phyloP scores from a whole-genome alignment of 2,797 vertebrate species.

The Podargus strigoides region DNA sequence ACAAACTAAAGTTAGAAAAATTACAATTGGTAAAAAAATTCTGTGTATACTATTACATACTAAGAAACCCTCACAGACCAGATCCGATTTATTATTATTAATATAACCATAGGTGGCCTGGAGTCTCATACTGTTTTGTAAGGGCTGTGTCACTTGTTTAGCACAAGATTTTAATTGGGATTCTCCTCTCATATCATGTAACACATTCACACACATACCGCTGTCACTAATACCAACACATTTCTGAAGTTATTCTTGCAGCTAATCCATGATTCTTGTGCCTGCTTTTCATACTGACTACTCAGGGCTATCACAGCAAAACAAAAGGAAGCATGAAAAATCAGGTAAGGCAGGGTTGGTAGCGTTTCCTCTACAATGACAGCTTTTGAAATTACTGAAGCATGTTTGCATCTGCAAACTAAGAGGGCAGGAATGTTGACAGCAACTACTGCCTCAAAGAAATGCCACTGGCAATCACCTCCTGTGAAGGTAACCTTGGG shows the following conservation, averaged over 20 bases:
- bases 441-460: background rate
- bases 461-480: background rate
- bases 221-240: constrained; percentile 39
- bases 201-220: constrained; percentile 25
- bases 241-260: constrained; percentile 45
- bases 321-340: background rate
- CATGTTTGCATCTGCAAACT: background rate
- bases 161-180: constrained; percentile 68
- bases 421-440: background rate
- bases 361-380: background rate
- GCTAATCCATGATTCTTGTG: constrained; percentile 42
- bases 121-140: constrained; percentile 59
- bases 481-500: background rate
- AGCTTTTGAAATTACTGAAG: background rate
- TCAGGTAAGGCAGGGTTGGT: background rate
- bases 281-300: constrained; percentile 16
- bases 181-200: constrained; percentile 42
- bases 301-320: background rate
- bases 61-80: constrained; percentile 21
- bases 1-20: background rate
- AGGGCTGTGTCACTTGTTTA: constrained; percentile 71
- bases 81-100: constrained; percentile 42
- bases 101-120: constrained; percentile 21
- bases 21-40: background rate
- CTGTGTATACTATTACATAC: background rate